Evolutionary conservation across 2,888 invertebrate genomes (phyloP), one percentile per base, ranked within the genome.

Genomic region (Acronicta leporina): DNA sequence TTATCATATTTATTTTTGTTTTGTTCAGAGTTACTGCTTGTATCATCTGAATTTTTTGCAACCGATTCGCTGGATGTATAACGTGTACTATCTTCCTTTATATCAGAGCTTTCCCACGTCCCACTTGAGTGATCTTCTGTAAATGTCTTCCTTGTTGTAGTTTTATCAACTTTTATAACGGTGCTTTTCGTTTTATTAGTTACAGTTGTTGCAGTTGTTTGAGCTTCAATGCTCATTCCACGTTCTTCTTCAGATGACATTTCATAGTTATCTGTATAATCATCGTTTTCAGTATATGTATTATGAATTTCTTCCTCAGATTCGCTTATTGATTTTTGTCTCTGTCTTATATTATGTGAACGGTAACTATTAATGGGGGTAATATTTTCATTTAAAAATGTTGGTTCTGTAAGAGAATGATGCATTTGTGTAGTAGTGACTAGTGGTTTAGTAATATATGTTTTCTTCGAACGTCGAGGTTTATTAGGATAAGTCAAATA

Each of bases 211-310:
- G 44, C n/a, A 0, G 13, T 9, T 9, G 0, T 48, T 40, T 15
- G 9, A 40, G 30, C 8, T 5, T 63, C 63, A 3, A 70, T 63
- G 33, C 56, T 56, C 13, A 52, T n/a, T 1, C 33, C 38, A 1
- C 5, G 10, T 16, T 42, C n/a, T 44, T 67, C 47, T 27, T 43
- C 10, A 27, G 25, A 25, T 2, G 51, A 52, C 15, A 38, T n/a
- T 56, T 67, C 71, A 16, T 67, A 67, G 38, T 67, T 67, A 11
- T 67, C 67, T n/a, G 56, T 67, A 11, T 70, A 57, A 14, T 56
- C 38, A 20, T 40, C 40, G 9, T 9, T 25, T 2, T 16, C 9
- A 11, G 11, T n/a, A 27, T 33, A n/a, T 38, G n/a, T 33, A 30
- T 14, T 30, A n/a, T 14, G 10, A 11, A 33, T 13, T 15, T 47